A percentile compares a stretch with the other conserved stretches of the same genome.
Conservation (phyloP, 2,797 vertebrate species). For the Microchirus variegatus region DNA sequence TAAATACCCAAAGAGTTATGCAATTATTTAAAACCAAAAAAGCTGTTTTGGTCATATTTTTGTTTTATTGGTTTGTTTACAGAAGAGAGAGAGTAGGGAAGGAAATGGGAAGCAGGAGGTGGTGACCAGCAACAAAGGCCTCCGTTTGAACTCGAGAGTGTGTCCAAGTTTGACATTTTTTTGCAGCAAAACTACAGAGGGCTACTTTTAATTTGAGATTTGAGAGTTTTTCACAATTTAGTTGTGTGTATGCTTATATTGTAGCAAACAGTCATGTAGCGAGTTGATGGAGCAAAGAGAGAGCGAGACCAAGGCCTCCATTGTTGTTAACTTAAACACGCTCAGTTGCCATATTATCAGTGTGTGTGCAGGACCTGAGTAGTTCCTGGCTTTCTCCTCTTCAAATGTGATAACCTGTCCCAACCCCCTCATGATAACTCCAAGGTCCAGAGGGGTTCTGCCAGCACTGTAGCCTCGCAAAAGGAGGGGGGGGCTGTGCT, state of each 20-base stretch:
- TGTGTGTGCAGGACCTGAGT: slow-evolving; percentile 71
- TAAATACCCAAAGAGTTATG: not conserved
- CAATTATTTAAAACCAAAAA: slow-evolving; percentile 4
- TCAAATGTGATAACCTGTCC: slow-evolving; percentile 67
- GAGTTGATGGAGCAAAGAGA: slow-evolving; percentile 1
- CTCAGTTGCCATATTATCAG: slow-evolving; percentile 66
- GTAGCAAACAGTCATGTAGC: not conserved
- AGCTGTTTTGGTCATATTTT: slow-evolving; percentile 7
- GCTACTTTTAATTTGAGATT: not conserved
- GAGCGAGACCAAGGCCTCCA: slow-evolving; percentile 40
- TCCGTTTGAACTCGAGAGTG: slow-evolving; percentile 4
- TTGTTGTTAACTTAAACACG: slow-evolving; percentile 70
- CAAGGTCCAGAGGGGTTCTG: slow-evolving; percentile 65
- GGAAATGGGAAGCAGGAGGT: not conserved
- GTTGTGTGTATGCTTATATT: not conserved
- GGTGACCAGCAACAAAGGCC: slow-evolving; percentile 1
- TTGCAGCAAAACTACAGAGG: not conserved
- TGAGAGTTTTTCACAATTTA: not conserved
- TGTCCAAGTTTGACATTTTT: slow-evolving; percentile 3
- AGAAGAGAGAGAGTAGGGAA: not conserved
- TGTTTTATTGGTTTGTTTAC: slow-evolving; percentile 17
- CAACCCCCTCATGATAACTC: slow-evolving; percentile 58
- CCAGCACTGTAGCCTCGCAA: slow-evolving; percentile 48
- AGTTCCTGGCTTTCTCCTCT: slow-evolving; percentile 72
- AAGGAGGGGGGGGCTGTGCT: slow-evolving; percentile 25